Base-by-base conservation (phyloP, 2,888 invertebrate genomes). In the Lochmaea capreae region DNA sequence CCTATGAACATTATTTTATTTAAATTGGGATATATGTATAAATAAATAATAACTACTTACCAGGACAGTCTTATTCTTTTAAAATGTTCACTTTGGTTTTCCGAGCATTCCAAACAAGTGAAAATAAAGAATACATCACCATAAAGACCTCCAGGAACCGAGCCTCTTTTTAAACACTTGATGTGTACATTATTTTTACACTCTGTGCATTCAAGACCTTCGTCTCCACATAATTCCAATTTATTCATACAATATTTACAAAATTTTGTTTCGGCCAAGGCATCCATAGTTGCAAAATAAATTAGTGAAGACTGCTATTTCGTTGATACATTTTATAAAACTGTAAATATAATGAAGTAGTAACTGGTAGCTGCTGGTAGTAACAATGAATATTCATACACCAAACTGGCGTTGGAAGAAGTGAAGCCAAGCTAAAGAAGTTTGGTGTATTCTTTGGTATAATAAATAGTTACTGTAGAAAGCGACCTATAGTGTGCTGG, bases 71-170 rank as follows among this genome's bases (percentile, higher is more conserved):
- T 92, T 67, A 91, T 91, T 9, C 95, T 88, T 5, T 86, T 84
- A 80, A 93, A 90, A 6, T 87, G 82, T 84, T 94, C 94, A 33
- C 87, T 87, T 2, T 88, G 88, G 9, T 86, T 84, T 0, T 87
- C 81, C 4, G 91, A 91, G 82, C 95, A 95, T 73, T 92, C 90
- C 57, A 87, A 85, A 81, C 95, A 95, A 2, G 89, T 91, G 74
- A 92, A 93, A 77, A 90, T 89, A 78, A 93, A 95, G 85, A 94
- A 95, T 4, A 94, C 90, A 88, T 95, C 95, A 11, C 94, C 93
- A 0, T 90, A 84, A 14, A 95, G 89, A 76, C 93, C 92, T 0
- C 93, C 93, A 0, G 94, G 94, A 0, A 93, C 91, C 11, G 91
- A 90, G 0, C 91, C 91, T 33, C 91, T 88, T 77, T 89, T 89